Evolutionary conservation across 1,140 invertebrate genomes (phyloP), one percentile per base, ranked within the genome.

Genomic region (Fopius arisanus): DNA sequence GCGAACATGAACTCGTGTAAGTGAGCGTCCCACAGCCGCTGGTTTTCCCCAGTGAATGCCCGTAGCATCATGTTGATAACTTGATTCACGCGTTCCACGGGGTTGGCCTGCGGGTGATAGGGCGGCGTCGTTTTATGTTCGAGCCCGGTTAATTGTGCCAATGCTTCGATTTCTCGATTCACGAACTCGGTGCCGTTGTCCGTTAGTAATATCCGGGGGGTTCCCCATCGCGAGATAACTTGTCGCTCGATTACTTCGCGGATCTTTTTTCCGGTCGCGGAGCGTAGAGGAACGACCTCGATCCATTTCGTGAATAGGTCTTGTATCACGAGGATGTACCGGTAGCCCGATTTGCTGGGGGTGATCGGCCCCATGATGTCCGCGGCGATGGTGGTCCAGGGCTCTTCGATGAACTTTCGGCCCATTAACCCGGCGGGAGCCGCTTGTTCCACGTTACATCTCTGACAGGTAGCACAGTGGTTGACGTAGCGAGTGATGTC

Each of bases 321-420:
- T 1, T 80, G 78, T 5, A 85, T 68, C 0, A 88, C 85, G 19
- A 88, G 33, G 0, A 88, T 51, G 73, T 82, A 88, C 2, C 26
- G 65, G 51, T 86, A 82, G 54, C 83, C 82, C 14, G 79, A 78
- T 21, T 74, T 75, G 12, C 79, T 83, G 0, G 67, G 62, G 0
- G 86, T 84, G 16, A 88, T 77, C 7, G 84, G 86, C n/a, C 86
- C 87, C 70, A 89, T 80, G 0, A 89, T 48, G 72, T 89, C 87
- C 0, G 82, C 77, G 1, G 83, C 82, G 0, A 88, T 77, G n/a
- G 80, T 80, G 14, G 82, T 73, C 82, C 85, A 89, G 0, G 81
- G 86, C 28, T 62, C 26, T 69, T 37, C 72, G 0, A 80, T 78
- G 59, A 59, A 41, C 2, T 76, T 76, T 48, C 74, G 63, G 10